A percentile compares a stretch with the other conserved stretches of the same genome.
Evolutionary conservation across 2,797 vertebrate genomes (phyloP).

Genomic region (Acanthis flammea): DNA sequence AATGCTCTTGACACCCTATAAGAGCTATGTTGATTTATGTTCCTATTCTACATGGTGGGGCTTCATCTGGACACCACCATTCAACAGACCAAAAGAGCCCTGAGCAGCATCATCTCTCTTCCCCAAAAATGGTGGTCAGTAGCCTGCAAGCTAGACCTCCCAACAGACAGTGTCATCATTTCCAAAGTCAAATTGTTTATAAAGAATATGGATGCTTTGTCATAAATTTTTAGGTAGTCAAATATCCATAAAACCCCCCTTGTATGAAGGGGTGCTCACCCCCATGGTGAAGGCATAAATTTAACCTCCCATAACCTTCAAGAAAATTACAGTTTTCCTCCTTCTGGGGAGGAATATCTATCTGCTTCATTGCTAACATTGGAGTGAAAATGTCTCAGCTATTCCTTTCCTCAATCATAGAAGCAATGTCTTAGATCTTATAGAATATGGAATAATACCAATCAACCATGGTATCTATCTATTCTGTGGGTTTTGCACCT

Average conservation of each 20-base stretch:
- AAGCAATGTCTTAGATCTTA: background rate
- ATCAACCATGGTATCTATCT: background rate
- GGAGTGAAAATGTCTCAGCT: background rate
- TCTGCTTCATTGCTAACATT: background rate
- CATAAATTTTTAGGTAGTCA: background rate
- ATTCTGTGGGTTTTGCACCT: background rate
- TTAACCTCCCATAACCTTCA: background rate
- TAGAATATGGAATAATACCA: background rate
- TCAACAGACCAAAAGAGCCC: background rate
- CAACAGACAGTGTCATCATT: background rate
- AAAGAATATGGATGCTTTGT: background rate
- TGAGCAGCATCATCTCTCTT: background rate
- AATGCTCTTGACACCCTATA: background rate
- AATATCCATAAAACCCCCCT: rapidly evolving
- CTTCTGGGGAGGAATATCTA: background rate
- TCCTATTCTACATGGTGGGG: rapidly evolving
- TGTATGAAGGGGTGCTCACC: too few species aligned
- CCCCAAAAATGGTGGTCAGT: background rate
- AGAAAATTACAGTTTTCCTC: background rate
- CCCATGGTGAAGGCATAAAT: background rate
- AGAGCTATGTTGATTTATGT: background rate
- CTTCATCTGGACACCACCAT: background rate
- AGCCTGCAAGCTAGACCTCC: background rate
- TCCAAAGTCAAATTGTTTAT: background rate
- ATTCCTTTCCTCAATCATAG: background rate